These are phyloP conservation scores for Ditula angustiorana DNA, from an alignment of 2,888 invertebrate species.

Conservation along the genomic window DNA sequence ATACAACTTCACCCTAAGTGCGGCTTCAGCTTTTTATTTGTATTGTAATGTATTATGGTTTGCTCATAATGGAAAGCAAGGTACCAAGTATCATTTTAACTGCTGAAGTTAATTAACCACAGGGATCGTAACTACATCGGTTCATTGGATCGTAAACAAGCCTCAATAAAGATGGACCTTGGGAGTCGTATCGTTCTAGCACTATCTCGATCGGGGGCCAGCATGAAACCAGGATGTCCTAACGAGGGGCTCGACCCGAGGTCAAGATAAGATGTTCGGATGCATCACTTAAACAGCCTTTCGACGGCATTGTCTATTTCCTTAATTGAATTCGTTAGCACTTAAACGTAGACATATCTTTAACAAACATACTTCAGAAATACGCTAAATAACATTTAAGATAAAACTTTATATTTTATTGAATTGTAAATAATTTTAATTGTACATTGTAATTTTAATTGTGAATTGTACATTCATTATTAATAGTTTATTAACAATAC, in stretches of 20 bases:
- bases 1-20: no score
- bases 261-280: conserved; percentile 4
- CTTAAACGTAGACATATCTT: not conserved
- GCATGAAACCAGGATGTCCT: conserved; percentile 15
- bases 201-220: not conserved
- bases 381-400: no score
- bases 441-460: no score
- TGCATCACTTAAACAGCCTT: not conserved
- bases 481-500: no score
- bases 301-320: not conserved
- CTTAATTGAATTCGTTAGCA: conserved; percentile 1
- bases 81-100: no score
- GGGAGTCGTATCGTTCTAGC: not conserved
- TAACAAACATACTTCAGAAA: not conserved
- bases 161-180: not conserved
- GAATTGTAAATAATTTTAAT: no score
- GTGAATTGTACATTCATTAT: no score
- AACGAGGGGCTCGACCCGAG: conserved; percentile 29
- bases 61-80: no score
- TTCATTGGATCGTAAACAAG: conserved; percentile 17
- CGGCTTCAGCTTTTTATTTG: no score
- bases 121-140: not conserved
- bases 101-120: conserved; percentile 3
- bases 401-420: no score
- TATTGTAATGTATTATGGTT: no score